Percentiles rank a stretch among this genome's conserved stretches.
These are phyloP conservation scores for Julus scandinavius DNA, from an alignment of 2,888 invertebrate genomes.

Conservation along the genomic window DNA sequence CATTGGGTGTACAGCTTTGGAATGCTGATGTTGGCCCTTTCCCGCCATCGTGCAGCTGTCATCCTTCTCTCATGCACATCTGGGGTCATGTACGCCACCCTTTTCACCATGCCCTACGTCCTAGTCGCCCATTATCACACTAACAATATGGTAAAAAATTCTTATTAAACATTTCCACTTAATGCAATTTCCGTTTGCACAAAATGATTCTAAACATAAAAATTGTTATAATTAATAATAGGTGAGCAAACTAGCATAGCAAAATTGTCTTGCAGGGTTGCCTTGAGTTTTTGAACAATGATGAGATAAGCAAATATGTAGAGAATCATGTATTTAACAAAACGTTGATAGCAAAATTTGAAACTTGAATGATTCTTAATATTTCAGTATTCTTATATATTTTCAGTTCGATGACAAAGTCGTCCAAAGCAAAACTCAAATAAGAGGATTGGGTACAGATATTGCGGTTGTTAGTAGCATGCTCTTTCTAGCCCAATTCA, in stretches of 20 bases:
- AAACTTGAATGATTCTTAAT: conserved; percentile 37
- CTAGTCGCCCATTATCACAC: conserved; percentile 94
- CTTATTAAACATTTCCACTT: no score
- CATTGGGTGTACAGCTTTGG: conserved; percentile 88
- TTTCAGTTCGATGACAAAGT: conserved; percentile 42
- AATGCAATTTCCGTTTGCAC: no score
- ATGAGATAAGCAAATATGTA: not conserved
- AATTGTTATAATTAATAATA: no score
- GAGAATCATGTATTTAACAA: conserved; percentile 11
- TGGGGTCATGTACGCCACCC: conserved; percentile 96
- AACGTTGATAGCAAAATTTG: not conserved
- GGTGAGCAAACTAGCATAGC: not conserved
- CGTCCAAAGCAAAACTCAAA: conserved; percentile 45
- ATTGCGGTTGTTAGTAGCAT: conserved; percentile 94
- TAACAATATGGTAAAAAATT: conserved; percentile 78
- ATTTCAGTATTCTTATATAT: conserved; percentile 54
- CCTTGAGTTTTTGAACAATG: not conserved
- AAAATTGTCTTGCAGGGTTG: not conserved
- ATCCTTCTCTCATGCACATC: conserved; percentile 92
- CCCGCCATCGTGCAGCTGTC: conserved; percentile 70
- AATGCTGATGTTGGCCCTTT: conserved; percentile 85
- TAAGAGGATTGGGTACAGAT: conserved; percentile 93
- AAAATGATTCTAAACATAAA: no score
- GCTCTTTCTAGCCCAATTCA: conserved; percentile 94
- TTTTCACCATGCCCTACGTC: conserved; percentile 97